Evolutionary conservation across 1,140 invertebrate species (phyloP).

Genomic region (Lasioglossum baleicum): DNA sequence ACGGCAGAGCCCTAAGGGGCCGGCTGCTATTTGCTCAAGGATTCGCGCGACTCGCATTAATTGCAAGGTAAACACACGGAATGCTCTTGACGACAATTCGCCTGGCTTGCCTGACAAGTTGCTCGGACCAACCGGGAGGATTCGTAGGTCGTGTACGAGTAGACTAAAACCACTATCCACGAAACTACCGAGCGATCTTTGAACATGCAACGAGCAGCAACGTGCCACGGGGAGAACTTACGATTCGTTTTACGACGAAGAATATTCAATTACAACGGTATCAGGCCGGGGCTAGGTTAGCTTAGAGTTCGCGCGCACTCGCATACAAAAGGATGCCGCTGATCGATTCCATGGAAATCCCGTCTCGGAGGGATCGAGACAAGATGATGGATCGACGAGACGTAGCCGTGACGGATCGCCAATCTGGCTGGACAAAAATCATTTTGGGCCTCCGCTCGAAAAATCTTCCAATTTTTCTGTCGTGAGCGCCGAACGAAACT

Average conservation of each 20-base stretch:
- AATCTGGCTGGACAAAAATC: no score
- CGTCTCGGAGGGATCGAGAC: background rate
- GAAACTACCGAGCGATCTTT: background rate
- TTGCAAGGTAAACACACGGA: constrained; percentile 34
- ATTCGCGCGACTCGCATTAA: constrained; percentile 42
- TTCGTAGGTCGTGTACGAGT: background rate
- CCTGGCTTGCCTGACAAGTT: constrained; percentile 31
- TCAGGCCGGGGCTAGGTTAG: no score
- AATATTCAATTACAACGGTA: background rate
- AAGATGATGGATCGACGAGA: constrained; percentile 20
- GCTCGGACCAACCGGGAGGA: background rate
- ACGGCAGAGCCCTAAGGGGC: constrained; percentile 1
- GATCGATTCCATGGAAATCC: constrained; percentile 16
- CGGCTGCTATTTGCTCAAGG: constrained; percentile 30
- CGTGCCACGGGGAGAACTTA: background rate
- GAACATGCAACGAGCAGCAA: no score
- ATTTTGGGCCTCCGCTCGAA: no score
- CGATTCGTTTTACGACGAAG: background rate
- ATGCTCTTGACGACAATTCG: constrained; percentile 36
- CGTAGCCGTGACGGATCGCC: no score
- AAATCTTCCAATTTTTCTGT: no score
- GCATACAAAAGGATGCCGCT: background rate
- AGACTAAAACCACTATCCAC: no score
- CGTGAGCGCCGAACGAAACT: no score
- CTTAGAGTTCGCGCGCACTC: background rate